Conservation (phyloP, 2,888 invertebrate genomes). For the Agrotis exclamationis region DNA sequence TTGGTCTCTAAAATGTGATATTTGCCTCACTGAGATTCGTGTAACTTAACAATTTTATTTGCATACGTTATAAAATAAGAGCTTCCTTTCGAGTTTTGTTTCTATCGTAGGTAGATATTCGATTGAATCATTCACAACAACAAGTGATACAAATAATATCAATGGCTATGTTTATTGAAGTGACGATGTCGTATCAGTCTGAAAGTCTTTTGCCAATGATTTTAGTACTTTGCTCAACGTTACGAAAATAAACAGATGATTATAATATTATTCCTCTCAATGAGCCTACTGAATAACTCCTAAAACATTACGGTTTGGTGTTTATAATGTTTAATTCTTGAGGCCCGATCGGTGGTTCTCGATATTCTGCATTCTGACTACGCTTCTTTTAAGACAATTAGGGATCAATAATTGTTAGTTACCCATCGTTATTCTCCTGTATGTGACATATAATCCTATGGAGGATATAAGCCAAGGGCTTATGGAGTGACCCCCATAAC, state of each 20-base stretch:
- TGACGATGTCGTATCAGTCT: conserved; percentile 42
- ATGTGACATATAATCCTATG: too few relatives aligned
- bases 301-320: not conserved
- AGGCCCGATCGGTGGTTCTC: not conserved
- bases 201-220: conserved; percentile 30
- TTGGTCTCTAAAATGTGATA: conserved; percentile 11
- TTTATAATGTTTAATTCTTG: not conserved
- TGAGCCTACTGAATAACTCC: not conserved
- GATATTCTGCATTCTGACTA: too few relatives aligned
- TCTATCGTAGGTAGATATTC: conserved; percentile 51
- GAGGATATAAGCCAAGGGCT: too few relatives aligned
- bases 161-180: conserved; percentile 48
- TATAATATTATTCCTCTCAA: not conserved
- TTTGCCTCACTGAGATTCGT: conserved; percentile 6
- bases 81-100: conserved; percentile 32
- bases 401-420: too few relatives aligned
- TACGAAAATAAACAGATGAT: conserved; percentile 16
- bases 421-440: too few relatives aligned
- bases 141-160: conserved; percentile 60
- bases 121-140: conserved; percentile 64
- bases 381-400: not conserved
- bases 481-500: too few relatives aligned
- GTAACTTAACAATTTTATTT: not conserved
- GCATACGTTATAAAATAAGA: conserved; percentile 10
- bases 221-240: conserved; percentile 31